Conservation (phyloP, 1,140 invertebrate genomes). For the Atta colombica region DNA sequence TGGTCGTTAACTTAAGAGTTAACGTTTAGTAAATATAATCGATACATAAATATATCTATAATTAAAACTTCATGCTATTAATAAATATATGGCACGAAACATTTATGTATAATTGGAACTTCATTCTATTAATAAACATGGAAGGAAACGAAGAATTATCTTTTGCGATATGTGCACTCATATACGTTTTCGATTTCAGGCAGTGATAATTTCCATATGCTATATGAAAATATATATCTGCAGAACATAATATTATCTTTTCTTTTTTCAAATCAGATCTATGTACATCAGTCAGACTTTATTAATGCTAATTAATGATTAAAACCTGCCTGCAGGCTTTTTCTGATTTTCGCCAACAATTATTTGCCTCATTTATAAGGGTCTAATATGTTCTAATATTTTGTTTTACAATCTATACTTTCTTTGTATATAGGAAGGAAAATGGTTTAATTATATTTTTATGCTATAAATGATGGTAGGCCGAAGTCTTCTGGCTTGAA, state of each 20-base stretch:
- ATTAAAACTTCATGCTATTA: neutral
- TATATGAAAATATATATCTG: constrained; percentile 39
- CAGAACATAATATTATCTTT: neutral
- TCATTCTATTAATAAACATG: neutral
- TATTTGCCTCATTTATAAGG: constrained; percentile 20
- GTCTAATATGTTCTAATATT: constrained; percentile 29
- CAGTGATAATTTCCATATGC: constrained; percentile 16
- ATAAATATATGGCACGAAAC: neutral
- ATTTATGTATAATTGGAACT: neutral
- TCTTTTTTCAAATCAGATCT: constrained; percentile 25
- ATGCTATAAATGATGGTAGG: constrained; percentile 90
- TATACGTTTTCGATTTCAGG: constrained; percentile 5
- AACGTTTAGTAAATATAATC: neutral
- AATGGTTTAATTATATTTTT: constrained; percentile 1
- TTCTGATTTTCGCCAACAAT: neutral
- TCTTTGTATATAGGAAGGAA: neutral
- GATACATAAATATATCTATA: neutral
- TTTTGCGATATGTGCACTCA: neutral
- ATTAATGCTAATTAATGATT: neutral
- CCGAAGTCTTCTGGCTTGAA: constrained; percentile 96
- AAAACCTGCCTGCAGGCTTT: constrained; percentile 59
- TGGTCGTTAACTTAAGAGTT: too few species aligned
- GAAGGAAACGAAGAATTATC: neutral
- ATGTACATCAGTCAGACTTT: constrained; percentile 12
- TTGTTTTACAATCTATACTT: neutral